Percentiles rank a stretch among this genome's conserved stretches.
Evolutionary conservation across 2,113 vertebrate genomes (phyloP).

Genomic region (Sapajus apella): DNA sequence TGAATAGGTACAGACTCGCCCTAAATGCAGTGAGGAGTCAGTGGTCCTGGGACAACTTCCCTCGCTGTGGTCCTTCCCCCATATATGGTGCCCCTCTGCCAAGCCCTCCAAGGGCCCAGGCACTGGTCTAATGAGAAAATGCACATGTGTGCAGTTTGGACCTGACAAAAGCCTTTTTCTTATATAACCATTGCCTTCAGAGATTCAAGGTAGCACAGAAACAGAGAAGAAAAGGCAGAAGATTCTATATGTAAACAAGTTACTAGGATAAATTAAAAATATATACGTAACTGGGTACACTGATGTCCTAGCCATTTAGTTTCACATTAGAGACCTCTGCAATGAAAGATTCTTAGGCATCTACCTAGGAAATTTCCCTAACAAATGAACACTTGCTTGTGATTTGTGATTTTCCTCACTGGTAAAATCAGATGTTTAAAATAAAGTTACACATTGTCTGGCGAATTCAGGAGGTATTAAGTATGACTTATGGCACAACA

Average conservation of each 20-base stretch:
- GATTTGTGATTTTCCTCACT: neutral
- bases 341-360: neutral
- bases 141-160: neutral
- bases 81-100: accelerated
- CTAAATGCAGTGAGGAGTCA: accelerated
- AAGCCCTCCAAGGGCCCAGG: neutral
- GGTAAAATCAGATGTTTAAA: neutral
- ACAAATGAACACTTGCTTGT: neutral
- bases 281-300: neutral
- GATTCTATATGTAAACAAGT: neutral
- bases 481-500: neutral
- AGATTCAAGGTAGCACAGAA: neutral
- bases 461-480: neutral
- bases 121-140: neutral
- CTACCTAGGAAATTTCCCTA: neutral
- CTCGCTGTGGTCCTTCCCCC: neutral
- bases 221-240: neutral
- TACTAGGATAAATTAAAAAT: neutral
- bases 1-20: neutral
- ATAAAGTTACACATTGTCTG: neutral
- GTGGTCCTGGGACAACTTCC: accelerated
- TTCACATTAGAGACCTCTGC: neutral
- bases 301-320: neutral
- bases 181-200: neutral
- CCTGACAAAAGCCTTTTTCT: neutral